Conservation (phyloP, 2,113 vertebrate species). For the Otolemur garnettii region DNA sequence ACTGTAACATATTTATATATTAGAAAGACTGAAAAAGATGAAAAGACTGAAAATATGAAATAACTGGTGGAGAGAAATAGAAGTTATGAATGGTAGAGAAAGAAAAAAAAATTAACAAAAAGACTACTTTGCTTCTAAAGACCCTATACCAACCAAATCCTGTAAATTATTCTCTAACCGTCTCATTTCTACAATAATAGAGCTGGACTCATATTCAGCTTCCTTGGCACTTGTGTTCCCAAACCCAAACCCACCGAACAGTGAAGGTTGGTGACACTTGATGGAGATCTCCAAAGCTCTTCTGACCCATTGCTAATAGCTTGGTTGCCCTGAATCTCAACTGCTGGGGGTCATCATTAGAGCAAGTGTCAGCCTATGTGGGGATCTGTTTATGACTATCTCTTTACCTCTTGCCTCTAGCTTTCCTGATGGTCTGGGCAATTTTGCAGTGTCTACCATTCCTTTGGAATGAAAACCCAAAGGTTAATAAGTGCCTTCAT, state of each 20-base stretch:
- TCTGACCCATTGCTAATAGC: neutral
- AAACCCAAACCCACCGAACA: neutral
- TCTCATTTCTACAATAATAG: neutral
- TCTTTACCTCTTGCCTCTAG: neutral
- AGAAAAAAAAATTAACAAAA: neutral
- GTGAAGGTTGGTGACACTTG: neutral
- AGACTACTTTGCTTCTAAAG: neutral
- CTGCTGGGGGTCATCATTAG: neutral
- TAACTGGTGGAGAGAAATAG: neutral
- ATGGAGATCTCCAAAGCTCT: neutral
- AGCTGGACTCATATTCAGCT: neutral
- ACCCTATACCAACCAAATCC: neutral
- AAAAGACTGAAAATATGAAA: no score
- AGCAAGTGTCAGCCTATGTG: neutral
- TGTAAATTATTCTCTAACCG: neutral
- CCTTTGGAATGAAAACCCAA: constrained; percentile 53
- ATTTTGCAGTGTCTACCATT: constrained; percentile 7
- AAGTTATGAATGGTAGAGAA: neutral
- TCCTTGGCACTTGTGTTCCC: constrained; percentile 14
- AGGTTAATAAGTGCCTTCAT: constrained; percentile 46
- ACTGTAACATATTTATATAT: constrained; percentile 7
- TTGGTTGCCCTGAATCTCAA: neutral
- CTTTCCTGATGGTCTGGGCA: constrained; percentile 19
- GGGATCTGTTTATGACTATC: constrained; percentile 29
- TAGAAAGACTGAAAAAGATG: neutral